Base-by-base conservation (phyloP, 2,888 invertebrate genomes). In the Leptinotarsa peninsularis region DNA sequence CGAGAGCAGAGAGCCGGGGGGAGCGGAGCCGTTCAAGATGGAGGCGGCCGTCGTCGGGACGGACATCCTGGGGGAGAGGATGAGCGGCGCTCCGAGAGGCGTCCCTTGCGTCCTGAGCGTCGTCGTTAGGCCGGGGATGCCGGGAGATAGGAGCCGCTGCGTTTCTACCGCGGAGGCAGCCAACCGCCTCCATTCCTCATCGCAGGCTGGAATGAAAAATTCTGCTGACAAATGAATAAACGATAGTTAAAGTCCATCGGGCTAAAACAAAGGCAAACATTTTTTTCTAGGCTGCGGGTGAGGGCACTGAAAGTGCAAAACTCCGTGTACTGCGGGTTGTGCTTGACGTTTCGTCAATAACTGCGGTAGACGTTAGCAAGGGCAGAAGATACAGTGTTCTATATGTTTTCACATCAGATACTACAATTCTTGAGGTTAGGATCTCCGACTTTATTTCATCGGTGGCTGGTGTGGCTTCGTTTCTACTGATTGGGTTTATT, bases 61-160 rank as follows among this genome's bases (percentile, higher is more conserved):
- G 17, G 95, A 95, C 93, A 96, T 94, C 83, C 97, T 92, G 76
- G 96, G 96, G 63, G 97, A 96, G 79, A 98, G 92, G 84, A 98
- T 97, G 86, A 98, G 91, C 3, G 98, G 98, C 1, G 98, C 97
- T 49, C 98, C 96, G 77, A 97, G 88, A 0, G 97, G 97, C 14
- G 95, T 93, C 70, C 91, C 93, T 3, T 93, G 91, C 17, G 90
- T 89, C 77, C 93, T 91, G 84, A 93, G 89, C 74, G 78, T 73
- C 49, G 79, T 77, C 50, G 93, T 89, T 80, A 95, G 88, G 66
- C 94, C 93, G 86, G 93, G 90, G 85, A 91, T 86, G 14, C 90
- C 92, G 21, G 91, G 92, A 4, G 90, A 89, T 70, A 94, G 88
- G 75, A 96, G 91, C 66, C 96, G 92, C 87, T 95, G 95, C 21